Conservation (phyloP, 2,113 vertebrate genomes). For the Poeciliopsis occidentalis region DNA sequence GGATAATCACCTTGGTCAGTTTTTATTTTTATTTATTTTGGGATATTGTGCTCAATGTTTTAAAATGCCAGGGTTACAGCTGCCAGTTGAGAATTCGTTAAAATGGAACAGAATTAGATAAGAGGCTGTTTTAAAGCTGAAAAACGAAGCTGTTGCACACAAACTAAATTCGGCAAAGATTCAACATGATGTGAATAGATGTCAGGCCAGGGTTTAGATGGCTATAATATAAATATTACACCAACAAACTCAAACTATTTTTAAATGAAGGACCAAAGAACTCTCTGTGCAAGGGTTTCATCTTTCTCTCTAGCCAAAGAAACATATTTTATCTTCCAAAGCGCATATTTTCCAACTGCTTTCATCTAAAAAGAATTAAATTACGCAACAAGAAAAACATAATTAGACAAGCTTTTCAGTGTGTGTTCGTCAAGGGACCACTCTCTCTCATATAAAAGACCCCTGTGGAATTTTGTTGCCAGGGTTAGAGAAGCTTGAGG, state of each 20-base stretch:
- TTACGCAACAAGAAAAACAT: constrained; percentile 2
- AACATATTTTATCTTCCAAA: constrained; percentile 13
- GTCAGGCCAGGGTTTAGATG: not conserved
- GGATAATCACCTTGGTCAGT: not conserved
- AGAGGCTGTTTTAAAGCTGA: not conserved
- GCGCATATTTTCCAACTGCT: constrained; percentile 16
- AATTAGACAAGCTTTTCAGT: constrained; percentile 13
- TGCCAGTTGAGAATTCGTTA: not conserved
- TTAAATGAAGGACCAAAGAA: not conserved
- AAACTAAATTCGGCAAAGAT: not conserved
- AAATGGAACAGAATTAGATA: not conserved
- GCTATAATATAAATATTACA: not conserved
- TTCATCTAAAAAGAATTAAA: constrained; percentile 5
- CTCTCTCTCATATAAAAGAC: constrained; percentile 17
- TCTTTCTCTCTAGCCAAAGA: not conserved
- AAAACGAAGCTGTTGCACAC: not conserved
- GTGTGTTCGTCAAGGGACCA: constrained; percentile 16
- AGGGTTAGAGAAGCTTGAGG: constrained; percentile 38
- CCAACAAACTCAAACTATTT: not conserved
- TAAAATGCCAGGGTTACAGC: constrained; percentile 4
- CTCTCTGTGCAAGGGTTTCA: not conserved
- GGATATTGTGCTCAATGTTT: not conserved
- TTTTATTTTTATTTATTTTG: not conserved
- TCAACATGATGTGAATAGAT: not conserved
- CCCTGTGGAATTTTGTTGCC: constrained; percentile 39